These are phyloP conservation scores for Lepidurus packardi DNA, from an alignment of 1,140 invertebrate genomes.

Conservation along the genomic window DNA sequence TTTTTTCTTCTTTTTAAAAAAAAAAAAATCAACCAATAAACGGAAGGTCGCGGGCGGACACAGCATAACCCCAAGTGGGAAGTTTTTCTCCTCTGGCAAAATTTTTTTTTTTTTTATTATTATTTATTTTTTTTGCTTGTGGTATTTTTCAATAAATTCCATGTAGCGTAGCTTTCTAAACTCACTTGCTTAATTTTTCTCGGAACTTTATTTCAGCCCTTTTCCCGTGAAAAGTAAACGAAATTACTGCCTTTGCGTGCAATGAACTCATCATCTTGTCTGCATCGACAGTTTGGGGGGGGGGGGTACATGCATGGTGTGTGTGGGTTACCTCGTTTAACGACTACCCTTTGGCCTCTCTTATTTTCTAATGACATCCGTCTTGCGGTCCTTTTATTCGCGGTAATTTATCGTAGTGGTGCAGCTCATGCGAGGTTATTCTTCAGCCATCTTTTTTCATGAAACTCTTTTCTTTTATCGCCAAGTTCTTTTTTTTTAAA, in stretches of 20 bases:
- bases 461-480: neutral
- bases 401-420: neutral
- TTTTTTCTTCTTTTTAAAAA: neutral
- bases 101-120: neutral
- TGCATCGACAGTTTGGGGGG: neutral
- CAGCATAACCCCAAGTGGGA: neutral
- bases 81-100: neutral
- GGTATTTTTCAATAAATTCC: neutral
- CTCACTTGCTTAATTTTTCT: neutral
- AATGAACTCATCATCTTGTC: neutral
- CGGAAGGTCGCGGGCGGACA: neutral
- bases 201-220: neutral
- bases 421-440: neutral
- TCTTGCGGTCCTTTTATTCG: conserved; percentile 11
- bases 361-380: neutral
- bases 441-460: neutral
- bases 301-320: neutral
- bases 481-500: neutral
- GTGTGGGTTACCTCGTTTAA: neutral
- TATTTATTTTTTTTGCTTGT: neutral
- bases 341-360: neutral
- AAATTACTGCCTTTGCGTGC: neutral
- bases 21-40: neutral
- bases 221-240: neutral
- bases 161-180: too few relatives aligned